A percentile compares a stretch with the other conserved stretches of the same genome.
phyloP scores from a whole-genome alignment of 2,888 invertebrate species.

The Spodoptera picta region DNA sequence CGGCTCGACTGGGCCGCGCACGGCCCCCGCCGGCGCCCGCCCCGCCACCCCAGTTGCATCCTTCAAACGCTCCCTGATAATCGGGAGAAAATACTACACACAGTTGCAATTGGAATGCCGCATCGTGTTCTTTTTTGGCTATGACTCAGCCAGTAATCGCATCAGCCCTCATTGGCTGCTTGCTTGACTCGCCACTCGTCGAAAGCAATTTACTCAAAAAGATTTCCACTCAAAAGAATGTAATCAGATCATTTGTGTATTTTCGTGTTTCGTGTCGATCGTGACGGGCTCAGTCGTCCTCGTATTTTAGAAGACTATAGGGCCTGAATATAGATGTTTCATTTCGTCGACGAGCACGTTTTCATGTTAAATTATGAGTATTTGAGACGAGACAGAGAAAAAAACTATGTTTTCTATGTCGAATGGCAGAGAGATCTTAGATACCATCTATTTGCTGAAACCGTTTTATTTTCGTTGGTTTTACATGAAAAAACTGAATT shows the following conservation, averaged over 20 bases:
- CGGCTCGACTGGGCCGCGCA: constrained; percentile 81
- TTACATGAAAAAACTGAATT: constrained; percentile 33
- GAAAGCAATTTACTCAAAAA: constrained; percentile 57
- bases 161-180: constrained; percentile 74
- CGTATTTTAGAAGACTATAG: constrained; percentile 64
- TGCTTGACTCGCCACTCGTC: constrained; percentile 61
- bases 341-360: constrained; percentile 63
- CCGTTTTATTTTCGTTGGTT: constrained; percentile 24
- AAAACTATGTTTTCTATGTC: constrained; percentile 47
- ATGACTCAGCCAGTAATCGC: constrained; percentile 83
- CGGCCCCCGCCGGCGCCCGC: constrained; percentile 52
- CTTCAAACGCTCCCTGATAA: constrained; percentile 84
- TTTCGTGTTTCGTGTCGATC: constrained; percentile 49
- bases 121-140: constrained; percentile 81
- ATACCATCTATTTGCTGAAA: constrained; percentile 50
- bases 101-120: constrained; percentile 84
- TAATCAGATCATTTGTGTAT: constrained; percentile 49
- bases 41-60: constrained; percentile 78
- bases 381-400: constrained; percentile 58
- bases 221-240: constrained; percentile 41
- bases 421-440: constrained; percentile 35
- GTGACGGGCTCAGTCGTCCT: constrained; percentile 53
- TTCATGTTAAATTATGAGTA: constrained; percentile 68
- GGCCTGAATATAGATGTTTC: constrained; percentile 74
- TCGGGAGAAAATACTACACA: constrained; percentile 85